A percentile compares a stretch with the other conserved stretches of the same genome.
phyloP scores from a whole-genome alignment of 2,888 invertebrate genomes.

The Cantharis rustica region DNA sequence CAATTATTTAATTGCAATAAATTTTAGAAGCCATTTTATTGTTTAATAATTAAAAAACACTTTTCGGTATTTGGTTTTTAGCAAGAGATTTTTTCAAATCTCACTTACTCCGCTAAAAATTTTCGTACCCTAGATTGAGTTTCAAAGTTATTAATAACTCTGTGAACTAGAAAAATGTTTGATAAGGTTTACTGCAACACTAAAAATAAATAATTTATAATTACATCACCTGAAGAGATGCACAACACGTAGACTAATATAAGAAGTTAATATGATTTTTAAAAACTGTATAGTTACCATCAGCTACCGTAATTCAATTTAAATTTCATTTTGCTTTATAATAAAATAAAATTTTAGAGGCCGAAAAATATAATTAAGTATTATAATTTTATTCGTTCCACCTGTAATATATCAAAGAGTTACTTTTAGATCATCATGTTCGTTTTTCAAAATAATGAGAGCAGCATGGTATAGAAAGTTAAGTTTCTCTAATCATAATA shows the following conservation, averaged over 20 bases:
- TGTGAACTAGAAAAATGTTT: background rate
- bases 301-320: background rate
- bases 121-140: background rate
- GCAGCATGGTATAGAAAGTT: background rate
- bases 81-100: background rate
- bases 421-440: background rate
- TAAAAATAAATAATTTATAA: background rate
- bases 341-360: background rate
- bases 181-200: background rate
- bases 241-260: background rate
- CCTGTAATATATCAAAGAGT: background rate
- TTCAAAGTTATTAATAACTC: background rate
- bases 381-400: background rate
- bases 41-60: background rate
- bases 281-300: background rate
- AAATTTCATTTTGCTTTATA: background rate
- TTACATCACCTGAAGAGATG: background rate
- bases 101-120: background rate
- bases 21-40: background rate
- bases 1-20: background rate
- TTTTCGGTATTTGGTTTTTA: background rate
- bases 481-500: background rate
- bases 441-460: background rate
- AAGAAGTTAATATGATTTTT: background rate
- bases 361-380: background rate